Base-by-base conservation (phyloP, 1,140 invertebrate species). In the Dreissena polymorpha region DNA sequence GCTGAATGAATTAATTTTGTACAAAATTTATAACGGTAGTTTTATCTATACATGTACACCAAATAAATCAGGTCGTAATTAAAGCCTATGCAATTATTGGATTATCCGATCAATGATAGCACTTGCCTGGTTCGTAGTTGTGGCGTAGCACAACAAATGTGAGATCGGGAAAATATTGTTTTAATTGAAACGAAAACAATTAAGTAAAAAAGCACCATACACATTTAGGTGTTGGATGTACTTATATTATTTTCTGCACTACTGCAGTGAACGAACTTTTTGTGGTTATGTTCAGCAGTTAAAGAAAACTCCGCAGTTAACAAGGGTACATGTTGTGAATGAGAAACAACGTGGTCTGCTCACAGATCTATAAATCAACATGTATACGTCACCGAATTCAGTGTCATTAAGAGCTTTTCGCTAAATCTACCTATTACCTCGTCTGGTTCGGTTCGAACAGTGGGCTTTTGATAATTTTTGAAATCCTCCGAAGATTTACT, bases 241-340 rank as follows among this genome's bases (percentile, higher is more conserved):
- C 78, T 81, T 63, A 81, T 68, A 51, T 81, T 53, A 65, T 81
- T 81, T 25, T 63, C 25, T 64, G 64, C 70, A 18, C 78, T 68
- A 27, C 25, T 64, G 68, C 78, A 81, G 39, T 81, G 78, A 0
- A 81, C 78, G 67, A 81, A 81, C 2, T 60, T 68, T 50, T 81
- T 55, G 23, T 81, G 71, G 49, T 81, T 64, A 21, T 21, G 7
- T 60, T 69, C 76, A 23, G 64, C 76, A 51, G 68, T 65, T 50
- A 79, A 69, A 55, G 76, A 12, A 39, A 79, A 79, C 18, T 65
- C 50, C 0, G 65, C 55, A 39, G 76, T 70, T n/a, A 27, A 70
- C 53, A 79, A 79, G 12, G 39, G 68, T 14, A 25, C 10, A 68
- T 77, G 67, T 51, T 65, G 49, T 57, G 65, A 69, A 69, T 79